Percentiles rank a stretch among this genome's conserved stretches.
phyloP scores from a whole-genome alignment of 64 coral and sea anemone genomes.

The Montipora sp. region DNA sequence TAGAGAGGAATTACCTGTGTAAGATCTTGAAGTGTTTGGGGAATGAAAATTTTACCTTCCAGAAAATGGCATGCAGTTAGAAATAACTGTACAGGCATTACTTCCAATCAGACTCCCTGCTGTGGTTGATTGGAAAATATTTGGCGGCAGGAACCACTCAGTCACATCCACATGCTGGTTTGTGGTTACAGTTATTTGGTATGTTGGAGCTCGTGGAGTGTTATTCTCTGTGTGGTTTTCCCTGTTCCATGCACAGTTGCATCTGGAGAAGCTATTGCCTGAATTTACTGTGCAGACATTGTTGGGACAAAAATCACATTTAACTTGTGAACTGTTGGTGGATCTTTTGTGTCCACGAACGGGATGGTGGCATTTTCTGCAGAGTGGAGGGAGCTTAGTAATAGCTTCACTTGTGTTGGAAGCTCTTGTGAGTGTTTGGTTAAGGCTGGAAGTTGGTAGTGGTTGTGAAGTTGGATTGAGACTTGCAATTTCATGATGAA shows the following conservation, averaged over 20 bases:
- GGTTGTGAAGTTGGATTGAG: constrained; percentile 35
- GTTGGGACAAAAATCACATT: constrained; percentile 1
- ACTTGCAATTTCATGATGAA: constrained; percentile 6
- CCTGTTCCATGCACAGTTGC: constrained; percentile 26
- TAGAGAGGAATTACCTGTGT: neutral
- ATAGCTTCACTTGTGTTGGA: neutral
- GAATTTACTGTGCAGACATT: neutral
- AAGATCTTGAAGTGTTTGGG: neutral
- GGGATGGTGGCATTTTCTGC: constrained; percentile 48
- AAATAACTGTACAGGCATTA: constrained; percentile 58
- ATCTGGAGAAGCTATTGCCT: neutral
- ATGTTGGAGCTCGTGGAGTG: neutral
- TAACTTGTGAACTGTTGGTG: constrained; percentile 14
- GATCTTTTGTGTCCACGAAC: constrained; percentile 38
- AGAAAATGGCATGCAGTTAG: constrained; percentile 37
- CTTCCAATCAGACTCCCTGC: constrained; percentile 3
- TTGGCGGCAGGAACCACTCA: neutral
- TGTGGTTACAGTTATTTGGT: constrained; percentile 1
- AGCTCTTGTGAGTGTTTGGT: neutral
- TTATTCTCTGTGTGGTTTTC: constrained; percentile 11
- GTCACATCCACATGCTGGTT: constrained; percentile 2
- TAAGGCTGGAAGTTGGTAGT: neutral
- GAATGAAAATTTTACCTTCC: neutral
- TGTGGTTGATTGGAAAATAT: neutral
- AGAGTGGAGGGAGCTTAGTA: constrained; percentile 34